Percentiles rank a stretch among this genome's conserved stretches.
These are phyloP conservation scores for Neelides sp. DNA, from an alignment of 1,140 invertebrate genomes.

Conservation along the genomic window DNA sequence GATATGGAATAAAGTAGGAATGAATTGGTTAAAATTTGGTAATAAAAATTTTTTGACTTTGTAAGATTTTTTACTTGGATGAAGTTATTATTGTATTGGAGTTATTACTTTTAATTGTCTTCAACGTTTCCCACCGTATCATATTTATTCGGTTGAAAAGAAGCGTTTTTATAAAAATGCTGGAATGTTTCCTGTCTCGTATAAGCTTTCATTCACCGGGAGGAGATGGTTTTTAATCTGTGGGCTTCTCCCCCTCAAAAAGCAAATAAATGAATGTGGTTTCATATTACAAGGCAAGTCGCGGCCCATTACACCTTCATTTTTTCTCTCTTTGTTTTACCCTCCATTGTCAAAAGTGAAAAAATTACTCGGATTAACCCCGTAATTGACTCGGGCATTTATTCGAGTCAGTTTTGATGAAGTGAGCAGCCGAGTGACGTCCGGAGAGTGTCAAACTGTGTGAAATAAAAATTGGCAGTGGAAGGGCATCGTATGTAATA, in stretches of 20 bases:
- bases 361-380: conserved; percentile 22
- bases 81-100: too few relatives aligned
- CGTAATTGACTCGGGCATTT: conserved; percentile 21
- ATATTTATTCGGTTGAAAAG: not conserved
- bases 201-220: not conserved
- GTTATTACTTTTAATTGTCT: too few relatives aligned
- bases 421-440: not conserved
- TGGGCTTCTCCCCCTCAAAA: not conserved
- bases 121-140: too few relatives aligned
- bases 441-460: conserved; percentile 5
- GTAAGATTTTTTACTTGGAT: too few relatives aligned
- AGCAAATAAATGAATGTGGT: conserved; percentile 2
- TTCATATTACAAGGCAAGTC: conserved; percentile 16
- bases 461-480: conserved; percentile 27
- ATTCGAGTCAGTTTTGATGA: not conserved
- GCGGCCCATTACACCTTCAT: not conserved
- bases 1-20: too few relatives aligned
- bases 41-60: too few relatives aligned
- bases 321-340: conserved; percentile 16
- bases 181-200: not conserved
- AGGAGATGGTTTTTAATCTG: not conserved
- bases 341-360: conserved; percentile 10
- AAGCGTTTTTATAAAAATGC: not conserved
- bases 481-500: too few relatives aligned
- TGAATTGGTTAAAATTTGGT: too few relatives aligned